Evolutionary conservation across 2,797 vertebrate genomes (phyloP), one percentile per base, ranked within the genome.

Genomic region (Denticeps clupeoides): DNA sequence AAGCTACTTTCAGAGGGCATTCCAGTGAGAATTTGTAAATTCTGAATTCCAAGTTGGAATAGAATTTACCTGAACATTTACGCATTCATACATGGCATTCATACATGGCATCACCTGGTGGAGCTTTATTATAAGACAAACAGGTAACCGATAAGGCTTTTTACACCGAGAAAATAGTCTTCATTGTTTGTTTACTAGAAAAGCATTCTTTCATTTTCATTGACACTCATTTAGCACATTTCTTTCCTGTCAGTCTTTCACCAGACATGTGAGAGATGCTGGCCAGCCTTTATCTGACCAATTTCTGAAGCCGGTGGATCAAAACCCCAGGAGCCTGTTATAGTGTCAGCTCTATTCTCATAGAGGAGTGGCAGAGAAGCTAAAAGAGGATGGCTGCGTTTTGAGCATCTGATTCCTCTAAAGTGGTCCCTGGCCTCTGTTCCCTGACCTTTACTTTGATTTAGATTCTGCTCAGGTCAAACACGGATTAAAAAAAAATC

Each of bases 371-470:
- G 8, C 33, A 33, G 7, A 40, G 40, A 13, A 25, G n/a, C 43
- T 45, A 27, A 45, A 50, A 56, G 47, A 25, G 13, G 47, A 41
- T 45, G 45, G 11, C 44, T 56, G 47, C 60, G 58, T 71, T 53
- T 56, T 63, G 53, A 23, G 65, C 50, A 33, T 62, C 56, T 58
- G 68, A 71, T 70, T 68, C 53, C 68, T 72, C 65, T 44, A 64
- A 66, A 59, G 53, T 50, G 62, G 64, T 40, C 49, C 52, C 29
- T 49, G 50, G 46, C 57, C 65, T 69, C 55, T 71, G 60, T 64
- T 56, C 56, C 21, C 59, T 84, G 81, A 82, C 83, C 80, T 83
- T 84, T 84, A 41, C 69, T 84, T 82, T 84, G 75, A 83, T 78
- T 64, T 49, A 44, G 16, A 10, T 28, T 73, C 69, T 55, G 57